These are phyloP conservation scores for Sitta carolinensis DNA, from an alignment of 2,797 vertebrate genomes.

Conservation along the genomic window DNA sequence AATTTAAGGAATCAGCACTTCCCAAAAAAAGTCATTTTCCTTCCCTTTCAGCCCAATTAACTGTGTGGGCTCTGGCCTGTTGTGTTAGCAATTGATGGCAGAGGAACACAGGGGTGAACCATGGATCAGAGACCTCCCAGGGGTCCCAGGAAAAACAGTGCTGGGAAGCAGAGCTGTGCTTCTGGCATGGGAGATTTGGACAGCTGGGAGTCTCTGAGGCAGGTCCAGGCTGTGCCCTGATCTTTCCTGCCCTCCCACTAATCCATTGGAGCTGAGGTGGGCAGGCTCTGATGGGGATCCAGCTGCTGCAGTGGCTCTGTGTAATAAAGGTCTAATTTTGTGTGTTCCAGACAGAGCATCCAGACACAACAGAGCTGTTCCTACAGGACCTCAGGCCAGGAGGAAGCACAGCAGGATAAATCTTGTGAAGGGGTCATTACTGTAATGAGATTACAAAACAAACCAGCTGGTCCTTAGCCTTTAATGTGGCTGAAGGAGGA, in stretches of 20 bases:
- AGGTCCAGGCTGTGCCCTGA: not conserved
- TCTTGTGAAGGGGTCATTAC: not conserved
- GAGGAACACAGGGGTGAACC: not conserved
- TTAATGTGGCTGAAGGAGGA: not conserved
- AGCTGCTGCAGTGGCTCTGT: not conserved
- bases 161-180: not conserved
- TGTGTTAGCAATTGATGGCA: not conserved
- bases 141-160: not conserved
- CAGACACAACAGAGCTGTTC: not conserved
- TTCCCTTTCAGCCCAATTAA: not conserved
- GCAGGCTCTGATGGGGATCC: not conserved
- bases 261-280: not conserved
- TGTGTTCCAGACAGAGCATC: not conserved
- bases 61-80: not conserved
- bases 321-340: not conserved
- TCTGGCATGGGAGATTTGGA: not conserved
- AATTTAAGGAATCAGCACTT: not conserved
- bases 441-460: constrained; percentile 23
- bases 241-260: not conserved
- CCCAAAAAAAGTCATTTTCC: not conserved
- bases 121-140: not conserved
- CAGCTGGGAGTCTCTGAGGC: not conserved
- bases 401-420: not conserved
- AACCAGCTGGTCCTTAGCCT: not conserved
- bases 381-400: not conserved